A percentile compares a stretch with the other conserved stretches of the same genome.
Evolutionary conservation across 1,140 invertebrate species (phyloP).

Genomic region (Papilio machaon): DNA sequence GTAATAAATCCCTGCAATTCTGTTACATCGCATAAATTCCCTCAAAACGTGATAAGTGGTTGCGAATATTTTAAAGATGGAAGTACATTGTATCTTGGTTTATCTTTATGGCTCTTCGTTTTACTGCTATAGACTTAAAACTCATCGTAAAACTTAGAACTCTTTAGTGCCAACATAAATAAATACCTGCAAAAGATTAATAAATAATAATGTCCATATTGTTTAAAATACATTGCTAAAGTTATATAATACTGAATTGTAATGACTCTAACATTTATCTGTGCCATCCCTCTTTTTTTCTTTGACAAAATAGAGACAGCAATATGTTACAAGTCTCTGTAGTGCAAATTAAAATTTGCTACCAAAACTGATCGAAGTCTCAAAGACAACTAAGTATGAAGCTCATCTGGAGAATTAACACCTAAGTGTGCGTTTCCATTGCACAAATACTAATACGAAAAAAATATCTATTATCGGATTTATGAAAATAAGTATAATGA

Average conservation of each 20-base stretch:
- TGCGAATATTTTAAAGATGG: slow-evolving; percentile 33
- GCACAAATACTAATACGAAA: no score
- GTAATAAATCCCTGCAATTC: slow-evolving; percentile 25
- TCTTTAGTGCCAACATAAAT: slow-evolving; percentile 30
- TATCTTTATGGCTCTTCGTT: slow-evolving; percentile 40
- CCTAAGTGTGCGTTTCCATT: no score
- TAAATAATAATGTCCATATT: slow-evolving; percentile 32
- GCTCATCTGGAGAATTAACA: no score
- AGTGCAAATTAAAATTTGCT: no score
- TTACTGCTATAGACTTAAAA: slow-evolving; percentile 42
- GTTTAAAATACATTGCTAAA: neutral
- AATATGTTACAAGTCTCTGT: no score
- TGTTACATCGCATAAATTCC: neutral
- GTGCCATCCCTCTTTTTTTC: no score
- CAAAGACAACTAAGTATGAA: no score
- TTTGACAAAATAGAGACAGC: no score
- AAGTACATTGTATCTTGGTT: slow-evolving; percentile 31
- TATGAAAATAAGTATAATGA: no score
- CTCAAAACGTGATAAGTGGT: slow-evolving; percentile 18
- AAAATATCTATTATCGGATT: no score
- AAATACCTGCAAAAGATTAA: slow-evolving; percentile 31
- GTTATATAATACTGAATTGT: neutral
- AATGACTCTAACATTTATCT: neutral
- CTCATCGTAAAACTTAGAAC: slow-evolving; percentile 38
- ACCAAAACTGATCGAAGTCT: no score